These are phyloP conservation scores for Sinohyriopsis cumingii DNA, from an alignment of 2,888 invertebrate genomes.

Conservation along the genomic window DNA sequence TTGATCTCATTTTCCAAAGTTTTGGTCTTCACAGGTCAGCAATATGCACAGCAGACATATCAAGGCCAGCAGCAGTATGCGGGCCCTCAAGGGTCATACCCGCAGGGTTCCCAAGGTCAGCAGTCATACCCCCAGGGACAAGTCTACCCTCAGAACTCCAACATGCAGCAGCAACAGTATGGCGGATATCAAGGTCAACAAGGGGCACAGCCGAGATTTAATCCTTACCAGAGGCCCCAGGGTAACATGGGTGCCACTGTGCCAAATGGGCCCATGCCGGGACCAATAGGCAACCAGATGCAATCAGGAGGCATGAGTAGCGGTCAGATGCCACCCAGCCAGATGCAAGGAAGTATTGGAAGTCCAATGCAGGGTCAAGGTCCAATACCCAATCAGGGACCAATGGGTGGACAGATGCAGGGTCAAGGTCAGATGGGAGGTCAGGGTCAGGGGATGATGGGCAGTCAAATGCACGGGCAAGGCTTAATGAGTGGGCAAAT, in stretches of 20 bases:
- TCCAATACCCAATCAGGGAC: conserved; percentile 30
- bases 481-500: conserved; percentile 34
- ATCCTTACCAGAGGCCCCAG: conserved; percentile 17
- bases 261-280: conserved; percentile 26
- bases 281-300: conserved; percentile 31
- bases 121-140: conserved; percentile 45
- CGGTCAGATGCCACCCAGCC: conserved; percentile 9
- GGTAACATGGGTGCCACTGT: conserved; percentile 7
- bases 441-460: conserved; percentile 24
- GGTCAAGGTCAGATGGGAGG: conserved; percentile 35
- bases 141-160: conserved; percentile 13
- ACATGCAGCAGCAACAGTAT: conserved; percentile 49
- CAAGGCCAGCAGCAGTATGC: conserved; percentile 48
- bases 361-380: conserved; percentile 31
- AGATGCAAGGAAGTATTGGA: conserved; percentile 15
- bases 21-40: conserved; percentile 33
- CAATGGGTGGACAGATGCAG: conserved; percentile 38
- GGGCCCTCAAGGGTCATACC: conserved; percentile 37
- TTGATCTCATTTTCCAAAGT: too few species aligned
- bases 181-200: conserved; percentile 46
- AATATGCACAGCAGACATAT: conserved; percentile 38
- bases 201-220: conserved; percentile 29
- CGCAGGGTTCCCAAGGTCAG: conserved; percentile 23
- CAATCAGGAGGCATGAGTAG: not conserved
- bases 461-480: conserved; percentile 31